Evolutionary conservation across 2,888 invertebrate genomes (phyloP), one percentile per base, ranked within the genome.

Genomic region (Chalcosyrphus nemorum): DNA sequence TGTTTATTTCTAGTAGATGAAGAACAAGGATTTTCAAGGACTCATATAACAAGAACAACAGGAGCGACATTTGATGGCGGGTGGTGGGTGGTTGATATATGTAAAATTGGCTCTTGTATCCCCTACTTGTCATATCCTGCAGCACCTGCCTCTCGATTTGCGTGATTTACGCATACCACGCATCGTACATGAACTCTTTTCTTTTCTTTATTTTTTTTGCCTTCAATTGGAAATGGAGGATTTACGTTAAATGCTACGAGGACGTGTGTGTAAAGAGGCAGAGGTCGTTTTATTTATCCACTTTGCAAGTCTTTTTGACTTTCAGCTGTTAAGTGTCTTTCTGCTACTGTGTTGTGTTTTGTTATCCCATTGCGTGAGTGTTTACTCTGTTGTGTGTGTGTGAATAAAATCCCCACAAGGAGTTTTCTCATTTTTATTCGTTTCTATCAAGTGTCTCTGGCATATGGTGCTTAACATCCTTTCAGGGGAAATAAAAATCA

Each of bases 251-350:
- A 72, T 78, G 72, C 59, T 35, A 9, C 41, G 52, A 66, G 43
- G 24, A 43, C 29, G 63, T 24, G 24, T 4, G 63, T 24, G 24
- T 4, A 24, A 43, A 35, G 54, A 52, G 29, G 35, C 21, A 45
- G 63, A 77, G 45, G 57, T 76, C 76, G 63, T 84, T 84, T 80
- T 84, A 84, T 84, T 84, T 84, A 84, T 84, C 84, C 84, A 84
- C 84, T 84, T 84, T 84, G 80, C 63, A 47, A 84, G 80, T 80
- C 76, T 63, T 84, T 84, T 84, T 80, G 84, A 84, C 84, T 80
- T 80, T 84, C 74, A 84, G 78, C 74, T 75, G 84, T 80, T 84
- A 78, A 78, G 82, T 84, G 74, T 84, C 70, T 78, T 84, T 78
- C 45, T 82, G 76, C 65, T 65, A 56, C 65, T 65, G 61, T 63